These are phyloP conservation scores for Tachycineta bicolor DNA, from an alignment of 2,113 vertebrate species.

Conservation along the genomic window DNA sequence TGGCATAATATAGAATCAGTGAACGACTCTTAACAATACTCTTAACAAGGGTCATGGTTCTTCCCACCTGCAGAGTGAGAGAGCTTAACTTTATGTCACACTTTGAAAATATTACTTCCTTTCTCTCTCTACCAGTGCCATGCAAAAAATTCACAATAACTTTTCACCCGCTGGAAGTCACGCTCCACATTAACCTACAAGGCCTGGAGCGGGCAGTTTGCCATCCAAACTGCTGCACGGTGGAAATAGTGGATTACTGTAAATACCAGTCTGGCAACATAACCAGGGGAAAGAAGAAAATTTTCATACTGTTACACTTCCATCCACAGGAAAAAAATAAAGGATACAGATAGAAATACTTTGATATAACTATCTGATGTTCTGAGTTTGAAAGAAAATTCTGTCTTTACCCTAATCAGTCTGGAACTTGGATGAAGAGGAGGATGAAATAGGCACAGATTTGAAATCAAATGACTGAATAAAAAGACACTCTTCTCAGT, in stretches of 20 bases:
- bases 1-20: not conserved
- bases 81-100: not conserved
- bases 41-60: not conserved
- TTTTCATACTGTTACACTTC: not conserved
- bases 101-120: not conserved
- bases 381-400: not conserved
- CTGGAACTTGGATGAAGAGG: not conserved
- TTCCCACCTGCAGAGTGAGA: not conserved
- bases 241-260: not conserved
- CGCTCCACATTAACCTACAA: not conserved
- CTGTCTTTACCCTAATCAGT: not conserved
- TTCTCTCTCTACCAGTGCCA: not conserved
- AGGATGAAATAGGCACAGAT: not conserved
- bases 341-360: not conserved
- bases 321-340: not conserved
- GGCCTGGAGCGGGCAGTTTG: not conserved
- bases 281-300: not conserved
- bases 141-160: not conserved
- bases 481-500: not conserved
- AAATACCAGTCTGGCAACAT: not conserved
- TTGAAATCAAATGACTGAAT: not conserved
- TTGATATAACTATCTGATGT: not conserved
- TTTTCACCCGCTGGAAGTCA: not conserved
- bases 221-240: not conserved
- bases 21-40: not conserved